A percentile compares a stretch with the other conserved stretches of the same genome.
Conservation (phyloP, 2,888 invertebrate genomes). For the Deilephila porcellus region DNA sequence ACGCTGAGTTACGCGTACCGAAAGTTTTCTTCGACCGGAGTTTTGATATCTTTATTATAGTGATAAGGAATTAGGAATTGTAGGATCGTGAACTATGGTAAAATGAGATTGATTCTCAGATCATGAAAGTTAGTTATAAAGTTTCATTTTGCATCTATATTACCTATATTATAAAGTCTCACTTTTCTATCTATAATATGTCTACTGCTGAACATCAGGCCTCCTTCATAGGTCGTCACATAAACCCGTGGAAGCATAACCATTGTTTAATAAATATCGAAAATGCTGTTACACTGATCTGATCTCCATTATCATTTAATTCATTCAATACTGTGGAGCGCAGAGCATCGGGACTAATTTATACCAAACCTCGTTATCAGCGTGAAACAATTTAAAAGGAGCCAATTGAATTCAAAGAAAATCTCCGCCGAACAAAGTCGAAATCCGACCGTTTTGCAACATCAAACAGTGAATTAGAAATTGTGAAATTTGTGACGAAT, state of each 20-base stretch:
- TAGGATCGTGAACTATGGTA: not conserved
- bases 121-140: not conserved
- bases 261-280: no score
- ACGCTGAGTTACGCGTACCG: not conserved
- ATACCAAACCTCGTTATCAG: constrained; percentile 31
- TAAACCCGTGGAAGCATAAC: no score
- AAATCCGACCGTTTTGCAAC: constrained; percentile 53
- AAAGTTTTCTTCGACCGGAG: not conserved
- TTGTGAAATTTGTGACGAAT: constrained; percentile 60
- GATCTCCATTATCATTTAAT: not conserved
- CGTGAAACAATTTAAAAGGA: constrained; percentile 40
- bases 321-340: not conserved
- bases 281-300: no score
- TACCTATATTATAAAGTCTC: no score
- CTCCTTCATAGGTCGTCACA: no score
- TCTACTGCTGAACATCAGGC: no score
- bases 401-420: constrained; percentile 49
- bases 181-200: no score
- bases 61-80: not conserved
- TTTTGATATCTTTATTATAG: not conserved
- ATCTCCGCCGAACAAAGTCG: constrained; percentile 42
- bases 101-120: not conserved
- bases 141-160: no score
- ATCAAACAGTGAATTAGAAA: constrained; percentile 59
- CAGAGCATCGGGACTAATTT: not conserved